Conservation (phyloP, 2,113 vertebrate species). For the Perca schrenkii region DNA sequence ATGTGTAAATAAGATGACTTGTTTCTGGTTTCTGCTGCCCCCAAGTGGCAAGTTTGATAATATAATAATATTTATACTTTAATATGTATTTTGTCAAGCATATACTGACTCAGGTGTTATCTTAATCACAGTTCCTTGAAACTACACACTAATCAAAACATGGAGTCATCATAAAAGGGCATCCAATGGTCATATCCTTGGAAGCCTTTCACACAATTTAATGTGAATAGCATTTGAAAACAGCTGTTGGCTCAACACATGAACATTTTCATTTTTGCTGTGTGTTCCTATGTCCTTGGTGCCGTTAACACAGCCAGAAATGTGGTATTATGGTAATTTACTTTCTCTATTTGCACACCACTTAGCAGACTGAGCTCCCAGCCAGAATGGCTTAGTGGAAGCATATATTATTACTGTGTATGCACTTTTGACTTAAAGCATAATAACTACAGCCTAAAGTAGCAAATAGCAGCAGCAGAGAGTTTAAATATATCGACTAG, state of each 20-base stretch:
- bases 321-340: conserved; percentile 64
- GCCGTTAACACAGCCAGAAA: conserved; percentile 38
- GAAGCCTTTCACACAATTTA: conserved; percentile 12
- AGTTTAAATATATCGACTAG: conserved; percentile 6
- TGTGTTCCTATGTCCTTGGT: conserved; percentile 41
- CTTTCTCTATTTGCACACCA: conserved; percentile 62
- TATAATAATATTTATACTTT: background rate
- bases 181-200: conserved; percentile 17
- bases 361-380: conserved; percentile 39
- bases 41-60: background rate
- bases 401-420: conserved; percentile 49
- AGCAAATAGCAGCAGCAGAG: background rate
- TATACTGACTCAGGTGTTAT: background rate
- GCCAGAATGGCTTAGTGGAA: conserved; percentile 51
- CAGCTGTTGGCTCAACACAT: conserved; percentile 39
- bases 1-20: background rate
- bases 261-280: conserved; percentile 30
- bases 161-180: conserved; percentile 11
- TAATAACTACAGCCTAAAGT: conserved; percentile 12
- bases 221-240: conserved; percentile 5
- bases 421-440: conserved; percentile 50
- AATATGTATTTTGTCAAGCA: background rate
- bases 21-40: background rate
- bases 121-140: background rate
- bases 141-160: background rate